phyloP scores from a whole-genome alignment of 2,888 invertebrate species.

The Drosophila koepferae region DNA sequence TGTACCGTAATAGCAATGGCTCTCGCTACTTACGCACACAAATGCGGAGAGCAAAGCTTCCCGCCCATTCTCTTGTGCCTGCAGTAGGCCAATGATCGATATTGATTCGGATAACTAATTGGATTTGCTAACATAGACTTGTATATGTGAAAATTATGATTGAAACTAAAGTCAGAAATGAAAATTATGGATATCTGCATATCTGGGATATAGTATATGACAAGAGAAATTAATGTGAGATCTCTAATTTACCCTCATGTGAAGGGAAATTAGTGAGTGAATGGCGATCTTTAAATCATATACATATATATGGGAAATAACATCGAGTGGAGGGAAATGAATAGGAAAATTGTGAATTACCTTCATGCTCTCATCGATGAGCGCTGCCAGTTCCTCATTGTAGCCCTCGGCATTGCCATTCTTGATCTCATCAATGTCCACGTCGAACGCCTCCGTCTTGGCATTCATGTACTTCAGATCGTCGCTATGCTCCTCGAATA shows the following conservation, averaged over 20 bases:
- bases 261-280: neutral
- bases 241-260: neutral
- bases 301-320: no score
- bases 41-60: neutral
- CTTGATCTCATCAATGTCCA: slow-evolving; percentile 75
- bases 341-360: slow-evolving; percentile 44
- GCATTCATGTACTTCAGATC: slow-evolving; percentile 94
- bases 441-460: slow-evolving; percentile 86
- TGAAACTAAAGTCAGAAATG: no score
- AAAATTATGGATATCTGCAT: no score
- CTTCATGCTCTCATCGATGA: slow-evolving; percentile 80
- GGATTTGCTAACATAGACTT: no score
- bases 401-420: slow-evolving; percentile 38
- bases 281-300: no score
- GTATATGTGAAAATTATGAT: no score
- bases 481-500: slow-evolving; percentile 91
- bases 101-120: no score
- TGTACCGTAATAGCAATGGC: neutral
- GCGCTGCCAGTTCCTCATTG: slow-evolving; percentile 76
- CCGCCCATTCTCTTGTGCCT: neutral
- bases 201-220: no score
- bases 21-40: no score
- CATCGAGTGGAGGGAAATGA: neutral
- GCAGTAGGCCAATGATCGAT: no score
- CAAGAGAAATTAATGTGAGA: no score